These are phyloP conservation scores for Morpho achilles DNA, from an alignment of 2,888 invertebrate species.

Conservation along the genomic window DNA sequence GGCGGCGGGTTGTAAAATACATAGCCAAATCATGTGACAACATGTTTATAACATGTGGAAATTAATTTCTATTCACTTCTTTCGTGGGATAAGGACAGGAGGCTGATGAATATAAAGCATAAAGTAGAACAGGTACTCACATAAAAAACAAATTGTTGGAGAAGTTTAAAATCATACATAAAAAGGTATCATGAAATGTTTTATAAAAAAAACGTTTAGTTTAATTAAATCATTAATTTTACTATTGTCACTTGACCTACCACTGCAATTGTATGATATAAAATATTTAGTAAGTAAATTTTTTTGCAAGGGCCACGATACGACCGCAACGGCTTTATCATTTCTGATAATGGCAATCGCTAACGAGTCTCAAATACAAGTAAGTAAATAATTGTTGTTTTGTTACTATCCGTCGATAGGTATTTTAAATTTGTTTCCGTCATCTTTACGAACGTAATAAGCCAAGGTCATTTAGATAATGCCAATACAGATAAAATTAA, in stretches of 20 bases:
- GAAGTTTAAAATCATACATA: too few species aligned
- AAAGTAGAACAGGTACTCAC: too few species aligned
- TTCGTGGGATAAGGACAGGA: too few species aligned
- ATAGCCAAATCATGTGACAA: too few species aligned
- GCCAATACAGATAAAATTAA: too few species aligned
- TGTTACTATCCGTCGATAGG: too few species aligned
- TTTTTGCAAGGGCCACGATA: conserved; percentile 62
- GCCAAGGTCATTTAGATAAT: too few species aligned
- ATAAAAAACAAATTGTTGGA: too few species aligned
- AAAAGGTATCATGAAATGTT: not conserved
- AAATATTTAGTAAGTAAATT: not conserved
- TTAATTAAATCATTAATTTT: not conserved
- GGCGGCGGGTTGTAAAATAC: not conserved
- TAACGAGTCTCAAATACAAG: conserved; percentile 59
- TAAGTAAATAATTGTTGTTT: conserved; percentile 17
- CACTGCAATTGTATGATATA: not conserved
- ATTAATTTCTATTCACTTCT: not conserved
- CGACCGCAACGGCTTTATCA: conserved; percentile 54
- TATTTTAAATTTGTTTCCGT: too few species aligned
- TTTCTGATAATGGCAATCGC: conserved; percentile 62
- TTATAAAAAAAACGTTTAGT: not conserved
- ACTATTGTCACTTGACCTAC: not conserved
- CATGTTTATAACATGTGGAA: too few species aligned
- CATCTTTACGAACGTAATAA: too few species aligned
- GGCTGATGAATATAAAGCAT: too few species aligned